phyloP scores from a whole-genome alignment of 2,113 vertebrate species.

The Aphelocoma coerulescens region DNA sequence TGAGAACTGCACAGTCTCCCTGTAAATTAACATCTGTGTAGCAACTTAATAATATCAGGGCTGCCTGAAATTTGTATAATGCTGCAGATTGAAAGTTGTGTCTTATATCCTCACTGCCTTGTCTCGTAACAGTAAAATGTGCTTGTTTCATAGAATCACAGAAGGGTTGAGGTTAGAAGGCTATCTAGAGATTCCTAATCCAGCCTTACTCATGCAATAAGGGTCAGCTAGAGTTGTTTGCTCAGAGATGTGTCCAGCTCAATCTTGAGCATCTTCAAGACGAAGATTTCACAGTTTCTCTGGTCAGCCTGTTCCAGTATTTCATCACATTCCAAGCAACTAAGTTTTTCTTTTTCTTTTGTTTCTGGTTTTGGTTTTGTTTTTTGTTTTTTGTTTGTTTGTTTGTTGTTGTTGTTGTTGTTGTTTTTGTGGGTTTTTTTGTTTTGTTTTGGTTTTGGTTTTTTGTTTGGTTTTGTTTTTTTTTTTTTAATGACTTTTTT shows the following conservation, averaged over 20 bases:
- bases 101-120: background rate
- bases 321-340: background rate
- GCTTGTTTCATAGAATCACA: background rate
- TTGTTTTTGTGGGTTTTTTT: too few species aligned
- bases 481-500: background rate
- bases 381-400: background rate
- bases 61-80: background rate
- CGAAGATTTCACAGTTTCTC: background rate
- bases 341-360: background rate
- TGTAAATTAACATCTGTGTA: background rate
- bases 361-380: background rate
- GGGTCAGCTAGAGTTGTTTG: background rate
- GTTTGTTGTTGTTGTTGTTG: too few species aligned
- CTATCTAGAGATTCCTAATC: background rate
- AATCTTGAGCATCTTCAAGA: background rate
- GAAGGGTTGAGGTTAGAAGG: background rate
- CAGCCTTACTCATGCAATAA: background rate
- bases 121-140: background rate
- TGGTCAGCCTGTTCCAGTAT: background rate
- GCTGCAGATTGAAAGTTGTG: background rate
- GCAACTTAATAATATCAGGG: background rate
- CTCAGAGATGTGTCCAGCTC: background rate
- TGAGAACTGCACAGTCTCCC: background rate
- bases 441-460: background rate
- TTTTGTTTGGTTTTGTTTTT: background rate